phyloP scores from a whole-genome alignment of 2,888 invertebrate genomes.

The Hylaea fasciaria region DNA sequence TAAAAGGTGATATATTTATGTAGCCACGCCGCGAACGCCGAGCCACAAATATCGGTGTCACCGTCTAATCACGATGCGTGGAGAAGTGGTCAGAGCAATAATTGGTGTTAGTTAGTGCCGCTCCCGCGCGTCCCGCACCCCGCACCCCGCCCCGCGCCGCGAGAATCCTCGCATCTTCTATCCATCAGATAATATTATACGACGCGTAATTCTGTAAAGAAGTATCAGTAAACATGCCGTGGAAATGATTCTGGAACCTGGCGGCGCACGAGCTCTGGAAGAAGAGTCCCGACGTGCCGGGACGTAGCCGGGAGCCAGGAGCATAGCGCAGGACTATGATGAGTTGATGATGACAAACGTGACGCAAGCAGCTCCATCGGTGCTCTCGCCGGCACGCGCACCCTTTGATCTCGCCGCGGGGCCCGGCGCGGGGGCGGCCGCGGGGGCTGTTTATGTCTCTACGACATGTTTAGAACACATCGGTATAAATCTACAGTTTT shows the following conservation, averaged over 20 bases:
- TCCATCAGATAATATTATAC: constrained; percentile 10
- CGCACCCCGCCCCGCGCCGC: not conserved
- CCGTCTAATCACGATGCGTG: constrained; percentile 7
- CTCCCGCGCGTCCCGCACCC: not conserved
- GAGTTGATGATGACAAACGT: no score
- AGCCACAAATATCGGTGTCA: not conserved
- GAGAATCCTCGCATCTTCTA: not conserved
- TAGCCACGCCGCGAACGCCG: not conserved
- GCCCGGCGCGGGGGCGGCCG: not conserved
- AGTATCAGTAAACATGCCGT: no score
- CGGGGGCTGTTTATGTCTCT: not conserved
- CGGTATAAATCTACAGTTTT: not conserved
- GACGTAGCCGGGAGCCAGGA: no score
- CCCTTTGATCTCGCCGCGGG: not conserved
- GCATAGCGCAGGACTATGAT: no score
- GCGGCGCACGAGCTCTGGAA: no score
- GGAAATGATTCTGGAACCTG: no score
- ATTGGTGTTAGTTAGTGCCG: constrained; percentile 15
- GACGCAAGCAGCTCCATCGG: no score
- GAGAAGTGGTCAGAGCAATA: constrained; percentile 25
- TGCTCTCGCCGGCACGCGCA: not conserved
- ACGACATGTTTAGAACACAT: not conserved
- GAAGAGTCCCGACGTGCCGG: no score
- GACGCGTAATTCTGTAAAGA: no score
- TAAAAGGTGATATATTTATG: no score